Evolutionary conservation across 2,113 vertebrate genomes (phyloP), one percentile per base, ranked within the genome.

Genomic region (Anarrhichthys ocellatus): DNA sequence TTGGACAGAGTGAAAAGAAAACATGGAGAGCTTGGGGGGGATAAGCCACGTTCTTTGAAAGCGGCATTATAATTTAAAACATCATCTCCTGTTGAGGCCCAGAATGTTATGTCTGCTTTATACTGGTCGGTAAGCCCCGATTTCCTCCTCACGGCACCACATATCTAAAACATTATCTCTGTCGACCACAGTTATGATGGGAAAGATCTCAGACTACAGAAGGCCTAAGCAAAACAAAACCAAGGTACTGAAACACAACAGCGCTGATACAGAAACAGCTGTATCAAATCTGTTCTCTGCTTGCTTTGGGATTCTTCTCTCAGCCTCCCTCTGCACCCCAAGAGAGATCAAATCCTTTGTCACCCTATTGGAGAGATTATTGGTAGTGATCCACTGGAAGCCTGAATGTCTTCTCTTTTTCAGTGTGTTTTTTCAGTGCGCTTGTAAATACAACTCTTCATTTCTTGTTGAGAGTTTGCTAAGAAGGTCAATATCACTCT

Each of bases 201-300:
- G 77, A 76, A n/a, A 42, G 72, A 69, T 18, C 61, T 14, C 50
- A 54, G 52, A 56, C 52, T 3, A 36, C 2, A 8, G 40, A 50
- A 58, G 5, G n/a, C 68, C 87, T 81, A 88, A 89, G 78, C 32
- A 40, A 86, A 84, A 88, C 73, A 82, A 82, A 75, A 76, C 9
- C 1, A 10, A 22, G 36, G 11, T 36, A 44, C 18, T 63, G 27
- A 80, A 85, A 67, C 44, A 68, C 64, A 77, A 72, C 64, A 68
- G 62, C 61, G 61, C 10, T 2, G 34, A 81, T 62, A 65, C 1
- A 76, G 66, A 84, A 68, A 73, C 75, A 44, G 32, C 29, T 32
- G 5, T 42, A 58, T 3, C 38, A 9, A 70, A 65, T 77, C 73
- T 78, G 58, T 6, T 56, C 34, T 54, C 6, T 50, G 58, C 22